These are phyloP conservation scores for Andinoacara biseriatus DNA, from an alignment of 2,113 vertebrate species.

Conservation along the genomic window DNA sequence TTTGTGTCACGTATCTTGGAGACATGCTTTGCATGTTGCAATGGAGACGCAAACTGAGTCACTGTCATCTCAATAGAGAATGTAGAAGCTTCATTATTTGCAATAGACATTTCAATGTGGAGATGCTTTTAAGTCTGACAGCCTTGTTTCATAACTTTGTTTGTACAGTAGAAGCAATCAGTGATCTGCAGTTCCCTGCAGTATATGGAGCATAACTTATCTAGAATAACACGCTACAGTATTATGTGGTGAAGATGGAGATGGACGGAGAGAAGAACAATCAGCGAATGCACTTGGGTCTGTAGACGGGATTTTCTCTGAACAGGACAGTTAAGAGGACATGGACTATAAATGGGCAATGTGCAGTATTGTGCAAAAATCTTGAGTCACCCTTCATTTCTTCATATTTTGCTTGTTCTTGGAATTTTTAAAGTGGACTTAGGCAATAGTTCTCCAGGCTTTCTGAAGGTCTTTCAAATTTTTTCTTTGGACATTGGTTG, in stretches of 20 bases:
- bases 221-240: not conserved
- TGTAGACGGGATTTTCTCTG: not conserved
- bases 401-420: too few relatives aligned
- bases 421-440: too few relatives aligned
- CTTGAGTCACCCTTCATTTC: too few relatives aligned
- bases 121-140: constrained; percentile 8
- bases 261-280: not conserved
- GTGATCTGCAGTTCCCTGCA: not conserved
- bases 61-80: constrained; percentile 12
- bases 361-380: too few relatives aligned
- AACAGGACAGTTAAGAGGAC: not conserved
- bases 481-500: too few relatives aligned
- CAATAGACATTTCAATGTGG: not conserved
- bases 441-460: too few relatives aligned
- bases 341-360: not conserved
- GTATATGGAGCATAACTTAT: constrained; percentile 13
- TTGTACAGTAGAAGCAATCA: constrained; percentile 1
- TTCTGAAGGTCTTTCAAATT: too few relatives aligned
- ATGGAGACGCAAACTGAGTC: constrained; percentile 14
- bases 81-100: constrained; percentile 2
- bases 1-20: constrained; percentile 37
- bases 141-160: not conserved
- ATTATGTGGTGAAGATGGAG: not conserved
- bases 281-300: not conserved
- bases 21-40: constrained; percentile 7